These are phyloP conservation scores for Gallinago solitaria DNA, from an alignment of 2,797 vertebrate genomes.

Conservation along the genomic window DNA sequence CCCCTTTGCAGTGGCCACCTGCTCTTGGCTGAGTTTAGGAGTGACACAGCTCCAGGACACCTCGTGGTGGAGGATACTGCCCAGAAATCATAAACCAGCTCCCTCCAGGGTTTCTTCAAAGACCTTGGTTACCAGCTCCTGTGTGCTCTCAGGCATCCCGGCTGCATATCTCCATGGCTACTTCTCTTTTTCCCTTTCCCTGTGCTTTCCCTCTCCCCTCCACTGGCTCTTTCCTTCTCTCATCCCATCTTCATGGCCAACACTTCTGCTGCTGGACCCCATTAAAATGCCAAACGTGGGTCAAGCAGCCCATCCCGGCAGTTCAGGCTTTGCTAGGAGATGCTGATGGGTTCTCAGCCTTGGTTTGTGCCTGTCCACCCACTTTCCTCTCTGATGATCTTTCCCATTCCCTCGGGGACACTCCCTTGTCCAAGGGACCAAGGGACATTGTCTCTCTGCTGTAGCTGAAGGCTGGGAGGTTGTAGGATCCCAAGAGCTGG, in stretches of 20 bases:
- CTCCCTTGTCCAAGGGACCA: background rate
- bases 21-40: background rate
- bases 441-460: fast-evolving
- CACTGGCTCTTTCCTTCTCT: background rate
- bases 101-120: background rate
- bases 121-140: background rate
- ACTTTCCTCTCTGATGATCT: background rate
- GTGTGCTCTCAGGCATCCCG: background rate
- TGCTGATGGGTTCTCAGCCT: background rate
- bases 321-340: background rate
- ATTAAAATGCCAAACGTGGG: fast-evolving
- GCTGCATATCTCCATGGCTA: background rate
- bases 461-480: fast-evolving
- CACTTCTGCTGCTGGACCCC: background rate
- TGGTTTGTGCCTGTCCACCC: background rate
- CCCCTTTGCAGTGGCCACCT: background rate
- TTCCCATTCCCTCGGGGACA: fast-evolving
- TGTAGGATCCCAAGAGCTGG: background rate
- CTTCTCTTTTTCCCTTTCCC: background rate
- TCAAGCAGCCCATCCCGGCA: fast-evolving
- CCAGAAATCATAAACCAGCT: background rate
- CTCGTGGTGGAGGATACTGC: background rate
- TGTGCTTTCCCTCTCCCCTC: background rate
- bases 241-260: no score
- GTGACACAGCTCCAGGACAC: background rate